Evolutionary conservation across 2,888 invertebrate species (phyloP).

Genomic region (Ptilodon capucinus): DNA sequence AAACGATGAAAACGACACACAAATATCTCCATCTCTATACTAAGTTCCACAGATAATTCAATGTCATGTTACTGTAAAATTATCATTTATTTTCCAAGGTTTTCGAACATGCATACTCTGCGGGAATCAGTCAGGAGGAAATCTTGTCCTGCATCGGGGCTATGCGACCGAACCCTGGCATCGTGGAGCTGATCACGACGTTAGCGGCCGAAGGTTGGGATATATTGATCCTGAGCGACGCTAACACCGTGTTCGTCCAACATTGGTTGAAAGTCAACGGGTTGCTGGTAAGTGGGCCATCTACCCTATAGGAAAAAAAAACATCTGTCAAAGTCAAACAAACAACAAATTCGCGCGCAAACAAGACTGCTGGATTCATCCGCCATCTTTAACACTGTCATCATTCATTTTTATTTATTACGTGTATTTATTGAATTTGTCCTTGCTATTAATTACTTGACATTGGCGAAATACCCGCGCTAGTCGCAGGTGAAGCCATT

Average conservation of each 20-base stretch:
- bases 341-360: not conserved
- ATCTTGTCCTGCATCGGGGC: slow-evolving; percentile 61
- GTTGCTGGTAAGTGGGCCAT: slow-evolving; percentile 45
- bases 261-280: slow-evolving; percentile 69
- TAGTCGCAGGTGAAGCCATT: too few species aligned
- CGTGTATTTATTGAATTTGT: too few species aligned
- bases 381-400: too few species aligned
- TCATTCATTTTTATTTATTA: too few species aligned
- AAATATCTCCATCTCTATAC: too few species aligned
- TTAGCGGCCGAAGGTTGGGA: slow-evolving; percentile 60
- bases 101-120: slow-evolving; percentile 71
- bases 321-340: too few species aligned
- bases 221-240: slow-evolving; percentile 63
- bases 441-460: too few species aligned
- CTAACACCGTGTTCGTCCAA: slow-evolving; percentile 66
- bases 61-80: too few species aligned
- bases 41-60: too few species aligned
- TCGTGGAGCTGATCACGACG: slow-evolving; percentile 49
- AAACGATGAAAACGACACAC: too few species aligned
- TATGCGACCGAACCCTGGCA: slow-evolving; percentile 62
- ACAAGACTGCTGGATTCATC: too few species aligned
- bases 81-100: slow-evolving; percentile 57
- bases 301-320: not conserved
- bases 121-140: slow-evolving; percentile 59
- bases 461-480: too few species aligned